Evolutionary conservation across 2,797 vertebrate genomes (phyloP), one percentile per base, ranked within the genome.

Genomic region (Scyliorhinus canicula): DNA sequence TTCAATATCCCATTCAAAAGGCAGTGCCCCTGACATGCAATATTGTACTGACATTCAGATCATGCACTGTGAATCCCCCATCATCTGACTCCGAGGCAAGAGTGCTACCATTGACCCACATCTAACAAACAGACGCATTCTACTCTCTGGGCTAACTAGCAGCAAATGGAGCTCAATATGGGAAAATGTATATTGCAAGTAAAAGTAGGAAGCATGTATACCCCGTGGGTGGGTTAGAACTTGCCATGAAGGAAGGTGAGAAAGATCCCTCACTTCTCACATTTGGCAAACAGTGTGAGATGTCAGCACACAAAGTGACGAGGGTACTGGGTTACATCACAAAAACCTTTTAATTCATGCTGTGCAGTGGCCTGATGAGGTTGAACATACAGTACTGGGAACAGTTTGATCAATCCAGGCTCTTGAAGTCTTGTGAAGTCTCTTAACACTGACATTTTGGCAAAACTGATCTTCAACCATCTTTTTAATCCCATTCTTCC

Each of bases 391-490:
- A 91, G 88, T 65, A 65, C n/a, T 21, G 35, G 16, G 35, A 82
- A 60, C 86, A 63, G 19, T 63, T 19, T 91, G 57, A 60, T 91
- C n/a, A 91, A 47, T 82, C 44, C 79, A 40, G 21, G 79, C 79
- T 24, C 79, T 82, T 24, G n/a, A 77, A 40, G 88, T 52, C 2
- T 91, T 65, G 40, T 91, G 7, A 26, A 26, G 21, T 65, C 40
- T 90, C 85, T 65, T 65, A 91, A 65, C 40, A 40, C n/a, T 91
- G 60, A 91, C 60, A 26, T 65, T 65, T 26, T 65, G 57, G 60
- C 16, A 91, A 91, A 63, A 91, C n/a, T 65, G 60, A 91, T 91
- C 16, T 91, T 91, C 88, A 91, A 91, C 60, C 47, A 65, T 93
- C 12, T 67, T 0, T 0, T 11, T 2, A 95, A 9, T 86, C 74